Conservation (phyloP, 2,888 invertebrate genomes). For the Rotaria sp. region DNA sequence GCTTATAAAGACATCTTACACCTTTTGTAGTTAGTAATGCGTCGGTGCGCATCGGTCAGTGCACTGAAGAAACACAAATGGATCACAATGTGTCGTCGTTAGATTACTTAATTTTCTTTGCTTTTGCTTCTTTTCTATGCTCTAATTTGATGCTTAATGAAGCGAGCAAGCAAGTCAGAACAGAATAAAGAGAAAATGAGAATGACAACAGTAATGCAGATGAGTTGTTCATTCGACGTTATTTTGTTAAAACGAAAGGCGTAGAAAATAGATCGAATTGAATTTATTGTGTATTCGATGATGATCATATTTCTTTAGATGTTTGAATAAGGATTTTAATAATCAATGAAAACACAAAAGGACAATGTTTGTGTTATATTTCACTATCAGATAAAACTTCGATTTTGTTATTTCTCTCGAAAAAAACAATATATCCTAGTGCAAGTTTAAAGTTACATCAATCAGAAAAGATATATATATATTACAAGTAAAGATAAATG, state of each 20-base stretch:
- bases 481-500: background rate
- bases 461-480: background rate
- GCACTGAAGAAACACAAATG: background rate
- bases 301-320: background rate
- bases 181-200: background rate
- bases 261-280: background rate
- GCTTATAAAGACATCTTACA: background rate
- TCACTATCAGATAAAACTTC: background rate
- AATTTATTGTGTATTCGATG: background rate
- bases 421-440: background rate
- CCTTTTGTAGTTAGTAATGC: background rate
- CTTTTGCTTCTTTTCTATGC: background rate
- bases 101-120: constrained; percentile 1
- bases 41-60: background rate
- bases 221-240: background rate
- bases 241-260: background rate
- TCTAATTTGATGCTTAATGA: background rate
- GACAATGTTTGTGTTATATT: background rate
- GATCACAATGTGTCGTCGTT: background rate
- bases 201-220: background rate
- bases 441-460: background rate
- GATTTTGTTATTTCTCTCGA: background rate
- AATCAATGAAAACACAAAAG: background rate
- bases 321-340: background rate
- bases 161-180: background rate